These are phyloP conservation scores for Sebastes itinus DNA, from an alignment of 2,797 vertebrate species.

Conservation along the genomic window DNA sequence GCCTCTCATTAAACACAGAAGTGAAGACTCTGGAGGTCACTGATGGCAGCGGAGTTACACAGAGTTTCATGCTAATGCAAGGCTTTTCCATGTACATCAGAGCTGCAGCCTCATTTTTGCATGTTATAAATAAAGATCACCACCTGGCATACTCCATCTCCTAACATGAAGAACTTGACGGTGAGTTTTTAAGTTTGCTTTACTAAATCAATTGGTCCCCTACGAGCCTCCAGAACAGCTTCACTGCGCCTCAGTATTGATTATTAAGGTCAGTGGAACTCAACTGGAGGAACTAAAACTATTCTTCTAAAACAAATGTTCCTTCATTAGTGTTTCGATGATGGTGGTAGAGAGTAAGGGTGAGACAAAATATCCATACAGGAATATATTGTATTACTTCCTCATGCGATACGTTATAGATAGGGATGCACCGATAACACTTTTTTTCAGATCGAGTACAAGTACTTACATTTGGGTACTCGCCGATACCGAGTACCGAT, in stretches of 20 bases:
- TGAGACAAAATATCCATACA: not conserved
- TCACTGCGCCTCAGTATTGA: not conserved
- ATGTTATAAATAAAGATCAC: not conserved
- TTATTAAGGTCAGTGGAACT: not conserved
- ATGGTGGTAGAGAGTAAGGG: too few relatives aligned
- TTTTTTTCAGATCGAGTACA: too few relatives aligned
- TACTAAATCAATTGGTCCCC: not conserved
- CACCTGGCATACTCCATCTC: not conserved
- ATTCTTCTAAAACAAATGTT: not conserved
- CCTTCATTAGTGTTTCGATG: too few relatives aligned
- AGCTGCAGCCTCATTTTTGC: not conserved
- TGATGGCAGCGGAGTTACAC: not conserved
- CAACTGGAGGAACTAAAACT: not conserved
- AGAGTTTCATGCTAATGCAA: not conserved
- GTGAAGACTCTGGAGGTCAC: not conserved
- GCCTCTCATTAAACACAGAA: not conserved
- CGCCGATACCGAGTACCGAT: too few relatives aligned
- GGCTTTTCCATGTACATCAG: not conserved
- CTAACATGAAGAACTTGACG: fast-evolving
- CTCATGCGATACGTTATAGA: too few relatives aligned
- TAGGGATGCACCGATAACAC: too few relatives aligned
- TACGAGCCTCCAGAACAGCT: not conserved
- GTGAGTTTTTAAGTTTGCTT: not conserved
- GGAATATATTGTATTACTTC: not conserved
- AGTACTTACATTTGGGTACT: too few relatives aligned